Percentiles rank a stretch among this genome's conserved stretches.
phyloP scores from a whole-genome alignment of 2,113 vertebrate genomes.

The Tupaia chinensis region DNA sequence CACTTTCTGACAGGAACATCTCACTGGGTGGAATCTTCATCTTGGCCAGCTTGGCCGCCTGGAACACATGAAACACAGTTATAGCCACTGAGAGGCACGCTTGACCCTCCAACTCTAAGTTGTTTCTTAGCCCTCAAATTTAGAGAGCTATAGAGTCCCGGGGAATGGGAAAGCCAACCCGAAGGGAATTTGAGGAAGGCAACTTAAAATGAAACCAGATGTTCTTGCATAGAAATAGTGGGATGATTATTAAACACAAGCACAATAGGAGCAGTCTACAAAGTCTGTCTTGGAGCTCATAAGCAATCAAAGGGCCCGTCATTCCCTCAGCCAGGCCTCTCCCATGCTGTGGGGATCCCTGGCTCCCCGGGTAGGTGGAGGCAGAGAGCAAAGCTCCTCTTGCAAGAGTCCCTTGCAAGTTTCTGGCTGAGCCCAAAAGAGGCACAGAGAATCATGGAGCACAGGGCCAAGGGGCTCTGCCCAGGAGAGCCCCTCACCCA shows the following conservation, averaged over 20 bases:
- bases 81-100: rapidly evolving
- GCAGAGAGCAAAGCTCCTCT: not conserved
- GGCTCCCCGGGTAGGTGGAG: rapidly evolving
- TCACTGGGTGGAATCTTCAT: constrained; percentile 95
- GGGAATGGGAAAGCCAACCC: rapidly evolving
- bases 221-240: no score
- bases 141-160: rapidly evolving
- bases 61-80: constrained; percentile 31
- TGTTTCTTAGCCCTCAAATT: not conserved
- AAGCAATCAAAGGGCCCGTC: no score
- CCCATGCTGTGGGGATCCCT: not conserved
- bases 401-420: no score
- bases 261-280: not conserved
- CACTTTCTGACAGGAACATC: constrained; percentile 92
- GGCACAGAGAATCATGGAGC: not conserved
- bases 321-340: not conserved
- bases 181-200: no score
- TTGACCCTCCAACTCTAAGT: not conserved
- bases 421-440: not conserved
- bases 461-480: rapidly evolving
- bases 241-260: not conserved
- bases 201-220: no score
- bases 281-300: no score
- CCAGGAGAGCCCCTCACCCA: rapidly evolving
- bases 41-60: constrained; percentile 95